Evolutionary conservation across 1,140 invertebrate genomes (phyloP).

Genomic region (Tetragonula clypearis): DNA sequence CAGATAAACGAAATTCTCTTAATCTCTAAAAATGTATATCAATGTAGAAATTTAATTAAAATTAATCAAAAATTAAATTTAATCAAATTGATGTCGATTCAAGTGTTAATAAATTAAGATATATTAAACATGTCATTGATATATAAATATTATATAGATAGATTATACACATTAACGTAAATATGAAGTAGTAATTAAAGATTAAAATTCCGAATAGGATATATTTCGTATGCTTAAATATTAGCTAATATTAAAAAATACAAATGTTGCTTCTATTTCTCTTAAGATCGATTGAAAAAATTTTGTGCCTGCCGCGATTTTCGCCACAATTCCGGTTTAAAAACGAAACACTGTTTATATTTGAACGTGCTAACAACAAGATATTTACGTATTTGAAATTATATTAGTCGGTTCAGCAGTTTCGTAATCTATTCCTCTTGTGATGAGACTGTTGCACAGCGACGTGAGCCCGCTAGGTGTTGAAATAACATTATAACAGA

Average conservation of each 20-base stretch:
- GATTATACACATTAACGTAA: neutral
- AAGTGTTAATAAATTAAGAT: too few relatives aligned
- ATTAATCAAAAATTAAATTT: neutral
- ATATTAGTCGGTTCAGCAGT: neutral
- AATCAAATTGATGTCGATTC: neutral
- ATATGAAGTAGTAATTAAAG: neutral
- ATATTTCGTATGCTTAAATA: neutral
- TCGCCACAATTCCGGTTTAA: neutral
- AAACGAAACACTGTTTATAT: neutral
- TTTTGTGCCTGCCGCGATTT: neutral
- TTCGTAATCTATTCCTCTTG: slow-evolving; percentile 9
- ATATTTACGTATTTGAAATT: neutral
- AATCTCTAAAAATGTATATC: too few relatives aligned
- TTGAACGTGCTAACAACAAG: neutral
- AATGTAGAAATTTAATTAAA: neutral
- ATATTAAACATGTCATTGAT: neutral
- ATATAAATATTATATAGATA: neutral
- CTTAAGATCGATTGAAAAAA: neutral
- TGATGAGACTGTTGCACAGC: slow-evolving; percentile 2
- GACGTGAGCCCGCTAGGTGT: neutral
- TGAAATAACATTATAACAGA: slow-evolving; percentile 13
- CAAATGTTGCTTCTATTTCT: neutral
- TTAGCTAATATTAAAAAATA: neutral
- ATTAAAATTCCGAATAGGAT: neutral
- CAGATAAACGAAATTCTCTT: neutral